phyloP scores from a whole-genome alignment of 1,140 invertebrate species.

The Spodoptera frugiperda region DNA sequence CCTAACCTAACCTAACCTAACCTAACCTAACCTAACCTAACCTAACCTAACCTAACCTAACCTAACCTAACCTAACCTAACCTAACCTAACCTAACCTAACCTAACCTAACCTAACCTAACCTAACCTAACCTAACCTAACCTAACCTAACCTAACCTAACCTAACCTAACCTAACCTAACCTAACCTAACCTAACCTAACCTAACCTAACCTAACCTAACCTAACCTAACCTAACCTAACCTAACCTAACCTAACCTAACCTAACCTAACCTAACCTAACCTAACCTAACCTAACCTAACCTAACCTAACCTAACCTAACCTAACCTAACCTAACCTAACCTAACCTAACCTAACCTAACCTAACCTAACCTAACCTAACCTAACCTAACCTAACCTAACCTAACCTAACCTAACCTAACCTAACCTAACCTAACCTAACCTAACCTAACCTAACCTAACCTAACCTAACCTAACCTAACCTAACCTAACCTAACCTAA shows the following conservation, averaged over 20 bases:
- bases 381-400: constrained; percentile 22
- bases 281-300: constrained; percentile 22
- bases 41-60: constrained; percentile 22
- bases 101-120: constrained; percentile 22
- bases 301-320: constrained; percentile 22
- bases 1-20: constrained; percentile 22
- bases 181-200: constrained; percentile 22
- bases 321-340: constrained; percentile 18
- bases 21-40: constrained; percentile 22
- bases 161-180: constrained; percentile 22
- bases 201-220: constrained; percentile 22
- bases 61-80: constrained; percentile 22
- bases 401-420: constrained; percentile 22
- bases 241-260: constrained; percentile 22
- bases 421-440: constrained; percentile 22
- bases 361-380: constrained; percentile 22
- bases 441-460: constrained; percentile 22
- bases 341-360: constrained; percentile 22
- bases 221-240: constrained; percentile 22
- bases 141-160: constrained; percentile 22
- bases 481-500: constrained; percentile 22
- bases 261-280: constrained; percentile 22
- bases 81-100: constrained; percentile 22
- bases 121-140: constrained; percentile 22
- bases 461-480: constrained; percentile 22